Evolutionary conservation across 1,140 invertebrate genomes (phyloP).

Genomic region (Cydia fagiglandana): DNA sequence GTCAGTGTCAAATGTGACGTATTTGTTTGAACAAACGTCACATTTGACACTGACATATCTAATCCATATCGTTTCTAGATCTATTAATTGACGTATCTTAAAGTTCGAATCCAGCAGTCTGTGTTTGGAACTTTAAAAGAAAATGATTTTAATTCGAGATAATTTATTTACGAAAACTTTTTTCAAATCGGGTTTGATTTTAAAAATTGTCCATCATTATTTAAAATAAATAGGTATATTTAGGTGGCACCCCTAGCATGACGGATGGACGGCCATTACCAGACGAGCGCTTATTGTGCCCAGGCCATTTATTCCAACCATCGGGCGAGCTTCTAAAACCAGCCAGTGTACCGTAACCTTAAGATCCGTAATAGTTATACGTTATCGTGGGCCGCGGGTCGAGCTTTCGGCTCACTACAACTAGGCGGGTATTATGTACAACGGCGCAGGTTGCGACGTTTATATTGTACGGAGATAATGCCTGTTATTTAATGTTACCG

Average conservation of each 20-base stretch:
- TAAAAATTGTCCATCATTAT: not conserved
- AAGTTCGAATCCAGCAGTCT: too few relatives aligned
- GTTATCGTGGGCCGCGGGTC: not conserved
- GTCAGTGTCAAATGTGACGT: too few relatives aligned
- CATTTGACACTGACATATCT: too few relatives aligned
- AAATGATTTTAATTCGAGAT: too few relatives aligned
- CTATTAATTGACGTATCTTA: too few relatives aligned
- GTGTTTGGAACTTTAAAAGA: too few relatives aligned
- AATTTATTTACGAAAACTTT: too few relatives aligned
- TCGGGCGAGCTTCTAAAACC: not conserved
- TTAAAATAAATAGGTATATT: conserved; percentile 3
- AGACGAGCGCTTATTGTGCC: conserved; percentile 32
- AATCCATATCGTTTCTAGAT: too few relatives aligned
- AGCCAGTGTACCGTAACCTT: not conserved
- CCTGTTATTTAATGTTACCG: conserved; percentile 35
- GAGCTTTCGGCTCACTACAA: not conserved
- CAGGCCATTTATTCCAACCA: not conserved
- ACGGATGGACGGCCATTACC: conserved; percentile 33
- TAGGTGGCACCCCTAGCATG: conserved; percentile 24
- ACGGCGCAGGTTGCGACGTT: conserved; percentile 26
- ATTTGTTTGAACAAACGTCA: too few relatives aligned
- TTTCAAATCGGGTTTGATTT: too few relatives aligned
- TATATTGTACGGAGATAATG: conserved; percentile 32
- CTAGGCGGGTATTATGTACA: not conserved
- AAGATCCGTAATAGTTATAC: not conserved